Evolutionary conservation across 2,888 invertebrate genomes (phyloP).

Genomic region (Epinotia bilunana): DNA sequence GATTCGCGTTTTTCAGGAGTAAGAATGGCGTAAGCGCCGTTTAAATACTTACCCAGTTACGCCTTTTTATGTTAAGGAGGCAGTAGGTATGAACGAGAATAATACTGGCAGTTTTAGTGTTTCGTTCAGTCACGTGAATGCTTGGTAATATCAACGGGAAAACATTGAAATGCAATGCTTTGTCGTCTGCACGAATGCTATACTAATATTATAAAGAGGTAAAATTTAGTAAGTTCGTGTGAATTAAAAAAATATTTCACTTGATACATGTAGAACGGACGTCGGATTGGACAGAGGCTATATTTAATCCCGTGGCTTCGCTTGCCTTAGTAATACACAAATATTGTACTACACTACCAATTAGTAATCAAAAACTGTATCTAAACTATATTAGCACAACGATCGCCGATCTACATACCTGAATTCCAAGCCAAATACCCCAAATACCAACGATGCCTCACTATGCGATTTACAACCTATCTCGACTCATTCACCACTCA

Average conservation of each 20-base stretch:
- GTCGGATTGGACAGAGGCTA: too few relatives aligned
- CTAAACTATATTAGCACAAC: neutral
- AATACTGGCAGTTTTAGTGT: conserved; percentile 18
- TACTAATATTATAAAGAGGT: too few relatives aligned
- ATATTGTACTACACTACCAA: neutral
- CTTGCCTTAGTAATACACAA: neutral
- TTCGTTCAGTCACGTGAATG: conserved; percentile 17
- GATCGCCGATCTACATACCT: neutral
- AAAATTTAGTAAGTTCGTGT: too few relatives aligned
- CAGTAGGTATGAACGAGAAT: neutral
- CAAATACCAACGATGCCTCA: conserved; percentile 6
- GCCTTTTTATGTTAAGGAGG: neutral
- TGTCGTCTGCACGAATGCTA: neutral
- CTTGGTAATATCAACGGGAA: neutral
- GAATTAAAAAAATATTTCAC: too few relatives aligned
- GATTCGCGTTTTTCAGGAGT: neutral
- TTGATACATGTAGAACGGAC: too few relatives aligned
- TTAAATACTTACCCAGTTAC: neutral
- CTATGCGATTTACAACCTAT: neutral
- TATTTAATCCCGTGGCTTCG: too few relatives aligned
- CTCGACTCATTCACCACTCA: neutral
- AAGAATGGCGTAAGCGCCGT: neutral
- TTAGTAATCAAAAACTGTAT: neutral
- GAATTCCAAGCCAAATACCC: neutral
- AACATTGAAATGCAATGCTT: neutral